phyloP scores from a whole-genome alignment of 2,113 vertebrate species.

The Arvicanthis niloticus region DNA sequence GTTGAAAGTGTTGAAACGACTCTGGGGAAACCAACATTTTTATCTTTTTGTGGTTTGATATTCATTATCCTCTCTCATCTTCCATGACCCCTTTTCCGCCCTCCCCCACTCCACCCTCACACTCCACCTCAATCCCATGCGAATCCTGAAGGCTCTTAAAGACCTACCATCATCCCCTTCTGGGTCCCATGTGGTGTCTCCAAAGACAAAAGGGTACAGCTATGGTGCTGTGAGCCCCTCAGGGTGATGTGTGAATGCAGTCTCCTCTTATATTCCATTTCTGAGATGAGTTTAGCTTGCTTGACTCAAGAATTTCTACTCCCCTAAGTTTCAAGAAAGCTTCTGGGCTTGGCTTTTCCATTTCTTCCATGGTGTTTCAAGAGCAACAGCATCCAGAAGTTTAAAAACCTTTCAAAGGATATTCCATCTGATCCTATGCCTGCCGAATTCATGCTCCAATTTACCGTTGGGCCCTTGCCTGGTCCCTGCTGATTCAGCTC shows the following conservation, averaged over 20 bases:
- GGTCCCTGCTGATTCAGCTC: conserved; percentile 71
- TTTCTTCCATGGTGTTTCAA: conserved; percentile 75
- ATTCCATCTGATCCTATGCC: conserved; percentile 78
- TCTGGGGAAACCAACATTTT: conserved; percentile 53
- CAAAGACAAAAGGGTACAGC: conserved; percentile 37
- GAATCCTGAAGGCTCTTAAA: conserved; percentile 47
- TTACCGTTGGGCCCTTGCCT: conserved; percentile 76
- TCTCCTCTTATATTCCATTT: neutral
- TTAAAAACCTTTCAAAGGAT: conserved; percentile 68
- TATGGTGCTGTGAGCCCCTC: accelerated
- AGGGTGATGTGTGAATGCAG: neutral
- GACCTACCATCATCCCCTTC: conserved; percentile 35
- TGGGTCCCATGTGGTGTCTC: conserved; percentile 21
- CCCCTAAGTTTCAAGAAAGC: neutral
- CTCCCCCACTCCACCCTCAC: neutral
- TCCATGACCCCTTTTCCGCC: conserved; percentile 1
- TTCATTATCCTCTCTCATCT: conserved; percentile 39
- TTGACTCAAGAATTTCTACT: neutral
- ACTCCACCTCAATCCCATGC: neutral
- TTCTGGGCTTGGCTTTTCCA: conserved; percentile 68
- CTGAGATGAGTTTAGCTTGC: neutral
- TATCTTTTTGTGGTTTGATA: conserved; percentile 56
- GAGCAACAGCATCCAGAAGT: conserved; percentile 66
- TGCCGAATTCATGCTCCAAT: conserved; percentile 62
- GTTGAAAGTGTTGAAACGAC: conserved; percentile 69